These are phyloP conservation scores for Diacarnus erythraeanus DNA, from an alignment of 37 sponge, comb jelly and placozoan genomes.

Conservation along the genomic window DNA sequence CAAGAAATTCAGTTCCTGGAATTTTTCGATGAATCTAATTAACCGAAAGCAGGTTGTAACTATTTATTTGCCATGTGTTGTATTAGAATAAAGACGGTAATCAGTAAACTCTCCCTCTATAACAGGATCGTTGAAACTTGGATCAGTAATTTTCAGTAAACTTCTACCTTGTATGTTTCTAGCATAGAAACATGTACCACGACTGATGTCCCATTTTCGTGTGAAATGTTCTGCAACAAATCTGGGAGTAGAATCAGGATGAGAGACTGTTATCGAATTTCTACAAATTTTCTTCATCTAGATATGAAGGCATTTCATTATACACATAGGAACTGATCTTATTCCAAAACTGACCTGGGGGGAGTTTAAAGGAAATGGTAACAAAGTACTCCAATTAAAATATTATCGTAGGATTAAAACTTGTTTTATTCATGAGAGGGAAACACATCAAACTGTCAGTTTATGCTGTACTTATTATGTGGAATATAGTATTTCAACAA, in stretches of 20 bases:
- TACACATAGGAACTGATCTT: neutral
- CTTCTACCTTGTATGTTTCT: slow-evolving; percentile 21
- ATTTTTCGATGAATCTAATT: neutral
- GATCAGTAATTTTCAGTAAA: slow-evolving; percentile 13
- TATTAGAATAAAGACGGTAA: too few relatives aligned
- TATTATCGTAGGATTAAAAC: too few relatives aligned
- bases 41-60: too few relatives aligned
- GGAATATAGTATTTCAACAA: too few relatives aligned
- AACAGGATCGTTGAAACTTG: slow-evolving; percentile 57
- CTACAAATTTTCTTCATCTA: slow-evolving; percentile 20
- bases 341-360: slow-evolving; percentile 39
- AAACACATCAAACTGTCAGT: too few relatives aligned
- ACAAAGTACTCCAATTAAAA: too few relatives aligned
- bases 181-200: slow-evolving; percentile 23
- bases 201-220: slow-evolving; percentile 8
- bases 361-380: neutral
- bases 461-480: too few relatives aligned
- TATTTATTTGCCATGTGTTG: too few relatives aligned
- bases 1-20: too few relatives aligned
- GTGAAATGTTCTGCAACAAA: slow-evolving; percentile 9
- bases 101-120: slow-evolving; percentile 58
- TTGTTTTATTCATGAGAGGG: too few relatives aligned
- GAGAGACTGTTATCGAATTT: slow-evolving; percentile 1
- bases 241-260: neutral
- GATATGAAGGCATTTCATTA: neutral